These are phyloP conservation scores for Drosophila trichaetosa DNA, from an alignment of 2,888 invertebrate genomes.

Conservation along the genomic window DNA sequence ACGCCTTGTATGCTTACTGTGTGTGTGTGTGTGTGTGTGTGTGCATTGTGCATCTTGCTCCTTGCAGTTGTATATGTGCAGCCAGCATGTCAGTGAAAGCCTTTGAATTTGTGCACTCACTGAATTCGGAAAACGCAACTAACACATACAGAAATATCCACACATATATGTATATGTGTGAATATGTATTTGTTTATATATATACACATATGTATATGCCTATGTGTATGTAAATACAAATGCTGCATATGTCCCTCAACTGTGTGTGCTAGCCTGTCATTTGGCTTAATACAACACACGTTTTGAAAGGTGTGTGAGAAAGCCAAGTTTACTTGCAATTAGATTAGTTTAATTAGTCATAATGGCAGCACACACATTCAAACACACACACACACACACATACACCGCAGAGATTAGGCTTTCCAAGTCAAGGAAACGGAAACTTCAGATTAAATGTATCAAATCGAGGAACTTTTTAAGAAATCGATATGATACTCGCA, in stretches of 20 bases:
- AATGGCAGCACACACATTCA: slow-evolving; percentile 39
- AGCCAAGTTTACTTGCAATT: slow-evolving; percentile 47
- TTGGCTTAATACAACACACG: slow-evolving; percentile 29
- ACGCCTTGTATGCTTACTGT: slow-evolving; percentile 25
- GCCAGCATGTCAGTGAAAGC: slow-evolving; percentile 64
- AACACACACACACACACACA: neutral
- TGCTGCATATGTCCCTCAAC: slow-evolving; percentile 1
- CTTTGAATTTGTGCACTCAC: slow-evolving; percentile 71
- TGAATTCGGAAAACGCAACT: slow-evolving; percentile 42
- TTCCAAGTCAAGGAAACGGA: slow-evolving; percentile 1
- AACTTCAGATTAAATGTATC: neutral
- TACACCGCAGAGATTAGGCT: slow-evolving; percentile 21
- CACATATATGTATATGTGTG: neutral
- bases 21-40: slow-evolving; percentile 34
- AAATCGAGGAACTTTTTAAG: neutral
- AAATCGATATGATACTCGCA: neutral
- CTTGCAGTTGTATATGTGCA: slow-evolving; percentile 68
- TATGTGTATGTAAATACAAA: slow-evolving; percentile 2
- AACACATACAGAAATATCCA: neutral
- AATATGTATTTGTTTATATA: neutral
- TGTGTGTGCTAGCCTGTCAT: slow-evolving; percentile 30
- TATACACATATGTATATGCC: neutral
- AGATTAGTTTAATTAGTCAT: slow-evolving; percentile 68
- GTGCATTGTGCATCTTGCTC: slow-evolving; percentile 42
- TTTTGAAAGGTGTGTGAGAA: slow-evolving; percentile 18